phyloP scores from a whole-genome alignment of 2,113 vertebrate genomes.

The Edolisoma coerulescens region DNA sequence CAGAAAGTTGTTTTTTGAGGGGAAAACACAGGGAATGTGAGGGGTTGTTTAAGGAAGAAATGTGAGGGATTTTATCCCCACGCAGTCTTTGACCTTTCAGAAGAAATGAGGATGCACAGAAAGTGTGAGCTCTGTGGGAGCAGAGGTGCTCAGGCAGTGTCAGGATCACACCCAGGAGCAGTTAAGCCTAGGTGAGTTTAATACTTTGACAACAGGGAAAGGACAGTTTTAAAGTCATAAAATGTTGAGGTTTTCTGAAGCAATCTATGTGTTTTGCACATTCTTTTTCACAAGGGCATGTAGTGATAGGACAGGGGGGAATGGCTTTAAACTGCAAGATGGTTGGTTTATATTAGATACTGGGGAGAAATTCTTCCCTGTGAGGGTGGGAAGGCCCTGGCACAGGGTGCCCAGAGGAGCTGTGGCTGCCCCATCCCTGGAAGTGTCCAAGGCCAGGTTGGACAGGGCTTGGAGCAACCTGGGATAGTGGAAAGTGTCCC shows the following conservation, averaged over 20 bases:
- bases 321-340: background rate
- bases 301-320: background rate
- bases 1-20: background rate
- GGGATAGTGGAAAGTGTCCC: fast-evolving
- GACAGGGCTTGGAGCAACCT: fast-evolving
- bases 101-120: background rate
- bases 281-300: background rate
- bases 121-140: background rate
- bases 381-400: fast-evolving
- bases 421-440: background rate
- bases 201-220: background rate
- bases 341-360: background rate
- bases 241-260: background rate
- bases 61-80: background rate
- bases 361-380: background rate
- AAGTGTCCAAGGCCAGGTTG: background rate
- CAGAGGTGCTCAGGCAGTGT: background rate
- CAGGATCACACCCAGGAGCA: background rate
- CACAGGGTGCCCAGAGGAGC: background rate
- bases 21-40: background rate
- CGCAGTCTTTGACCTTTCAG: background rate
- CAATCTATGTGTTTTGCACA: background rate
- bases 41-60: background rate
- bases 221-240: background rate
- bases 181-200: background rate